phyloP scores from a whole-genome alignment of 2,113 vertebrate genomes.

The Psilopogon haemacephalus region DNA sequence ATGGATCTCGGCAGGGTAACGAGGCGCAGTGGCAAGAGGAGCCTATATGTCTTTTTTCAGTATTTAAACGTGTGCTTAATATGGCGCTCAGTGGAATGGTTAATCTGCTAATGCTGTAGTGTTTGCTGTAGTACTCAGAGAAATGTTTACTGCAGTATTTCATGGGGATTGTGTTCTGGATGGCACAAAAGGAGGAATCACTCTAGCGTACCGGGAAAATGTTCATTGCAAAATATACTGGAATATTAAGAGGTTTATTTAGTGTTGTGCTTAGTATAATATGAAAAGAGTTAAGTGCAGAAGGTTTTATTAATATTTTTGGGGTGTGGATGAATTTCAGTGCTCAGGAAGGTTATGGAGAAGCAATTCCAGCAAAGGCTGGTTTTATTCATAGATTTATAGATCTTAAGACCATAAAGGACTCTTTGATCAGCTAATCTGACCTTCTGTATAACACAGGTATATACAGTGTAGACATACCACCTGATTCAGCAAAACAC shows the following conservation, averaged over 20 bases:
- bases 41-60: slow-evolving; percentile 71
- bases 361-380: slow-evolving; percentile 61
- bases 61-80: slow-evolving; percentile 79
- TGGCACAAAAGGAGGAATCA: slow-evolving; percentile 75
- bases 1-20: slow-evolving; percentile 71
- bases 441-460: slow-evolving; percentile 65
- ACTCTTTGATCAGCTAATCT: slow-evolving; percentile 67
- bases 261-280: slow-evolving; percentile 64
- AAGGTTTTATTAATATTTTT: slow-evolving; percentile 69
- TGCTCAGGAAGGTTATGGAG: slow-evolving; percentile 49
- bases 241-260: slow-evolving; percentile 78
- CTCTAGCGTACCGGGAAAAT: slow-evolving; percentile 72
- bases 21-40: slow-evolving; percentile 68
- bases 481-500: slow-evolving; percentile 67
- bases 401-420: slow-evolving; percentile 64
- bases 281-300: slow-evolving; percentile 62
- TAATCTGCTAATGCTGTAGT: slow-evolving; percentile 76
- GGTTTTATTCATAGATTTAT: slow-evolving; percentile 70
- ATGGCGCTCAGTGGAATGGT: slow-evolving; percentile 77
- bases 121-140: slow-evolving; percentile 76
- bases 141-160: slow-evolving; percentile 80
- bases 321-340: slow-evolving; percentile 63
- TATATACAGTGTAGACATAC: slow-evolving; percentile 65
- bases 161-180: slow-evolving; percentile 75
- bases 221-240: slow-evolving; percentile 74